Evolutionary conservation across 2,888 invertebrate genomes (phyloP), one percentile per base, ranked within the genome.

Genomic region (Lucinisca nassula): DNA sequence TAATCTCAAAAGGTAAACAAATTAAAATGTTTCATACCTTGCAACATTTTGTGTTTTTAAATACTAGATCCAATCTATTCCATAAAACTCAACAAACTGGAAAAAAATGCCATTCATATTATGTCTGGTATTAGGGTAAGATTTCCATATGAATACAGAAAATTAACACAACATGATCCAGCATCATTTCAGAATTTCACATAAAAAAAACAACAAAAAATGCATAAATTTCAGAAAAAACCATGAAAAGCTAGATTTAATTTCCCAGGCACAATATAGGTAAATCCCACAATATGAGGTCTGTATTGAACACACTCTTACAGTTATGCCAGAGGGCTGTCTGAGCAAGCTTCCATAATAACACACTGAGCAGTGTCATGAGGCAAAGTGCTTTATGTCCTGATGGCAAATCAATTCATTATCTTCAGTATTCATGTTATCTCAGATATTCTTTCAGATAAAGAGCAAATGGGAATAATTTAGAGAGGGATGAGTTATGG

Each of bases 61-160:
- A 45, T 12, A 8, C 21, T 4, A 67, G 17, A 27, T n/a, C 2
- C 35, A 14, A 35, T 67, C 61, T 30, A 61, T 35, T 67, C 35
- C 67, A 67, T 67, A 35, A 67, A 67, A 67, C 67, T 67, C 67
- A 67, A 32, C 32, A 67, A 67, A 35, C 67, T 67, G 32, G 67
- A 67, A n/a, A 67, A n/a, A 30, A 10, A 67, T 67, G 67, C 67
- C 67, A 67, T 67, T 30, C 32, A 67, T 58, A 40, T n/a, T n/a
- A n/a, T n/a, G n/a, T 51, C n/a, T 51, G n/a, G 2, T 51, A 51
- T 10, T 17, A 21, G 8, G 10, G 45, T 17, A 51, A 4, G 3
- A 51, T 51, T 51, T 58, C 58, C 27, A 27, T 58, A 27, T 21
- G 24, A n/a, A 58, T 58, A 58, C 10, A 21, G 27, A 58, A 58